Conservation (phyloP, 2,113 vertebrate genomes). For the Rostratula benghalensis region DNA sequence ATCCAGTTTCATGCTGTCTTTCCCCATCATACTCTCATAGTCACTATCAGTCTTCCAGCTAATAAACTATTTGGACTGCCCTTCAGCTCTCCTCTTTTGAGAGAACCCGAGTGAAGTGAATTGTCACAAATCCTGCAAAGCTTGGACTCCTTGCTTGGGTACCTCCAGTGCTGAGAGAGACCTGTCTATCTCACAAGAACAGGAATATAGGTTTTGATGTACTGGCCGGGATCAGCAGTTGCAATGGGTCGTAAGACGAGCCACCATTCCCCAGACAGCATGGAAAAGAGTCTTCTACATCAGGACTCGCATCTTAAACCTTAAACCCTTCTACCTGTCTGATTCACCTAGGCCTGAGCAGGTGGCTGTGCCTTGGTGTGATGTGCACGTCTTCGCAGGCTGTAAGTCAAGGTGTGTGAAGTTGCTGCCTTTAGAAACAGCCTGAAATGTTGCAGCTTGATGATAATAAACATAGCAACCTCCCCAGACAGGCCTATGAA, state of each 20-base stretch:
- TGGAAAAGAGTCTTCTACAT: background rate
- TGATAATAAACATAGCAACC: background rate
- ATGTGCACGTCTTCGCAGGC: background rate
- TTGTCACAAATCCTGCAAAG: slow-evolving; percentile 21
- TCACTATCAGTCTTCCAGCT: background rate
- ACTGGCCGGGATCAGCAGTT: background rate
- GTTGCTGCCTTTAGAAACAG: background rate
- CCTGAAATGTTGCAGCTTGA: background rate
- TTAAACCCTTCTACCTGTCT: background rate
- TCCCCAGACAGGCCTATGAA: background rate
- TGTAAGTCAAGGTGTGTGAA: background rate
- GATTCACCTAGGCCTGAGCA: background rate
- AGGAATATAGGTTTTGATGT: background rate
- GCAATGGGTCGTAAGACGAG: fast-evolving
- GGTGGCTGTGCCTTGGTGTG: background rate
- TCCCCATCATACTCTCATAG: background rate
- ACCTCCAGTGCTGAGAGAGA: background rate
- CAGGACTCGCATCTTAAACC: background rate
- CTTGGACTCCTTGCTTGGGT: background rate
- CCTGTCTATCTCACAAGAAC: background rate
- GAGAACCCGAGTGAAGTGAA: background rate
- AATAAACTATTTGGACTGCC: background rate
- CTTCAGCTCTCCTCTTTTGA: slow-evolving; percentile 1
- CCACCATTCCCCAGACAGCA: background rate
- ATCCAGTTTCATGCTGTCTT: background rate